phyloP scores from a whole-genome alignment of 53 echinoderm and acorn worm species.

The Henricia sp. region DNA sequence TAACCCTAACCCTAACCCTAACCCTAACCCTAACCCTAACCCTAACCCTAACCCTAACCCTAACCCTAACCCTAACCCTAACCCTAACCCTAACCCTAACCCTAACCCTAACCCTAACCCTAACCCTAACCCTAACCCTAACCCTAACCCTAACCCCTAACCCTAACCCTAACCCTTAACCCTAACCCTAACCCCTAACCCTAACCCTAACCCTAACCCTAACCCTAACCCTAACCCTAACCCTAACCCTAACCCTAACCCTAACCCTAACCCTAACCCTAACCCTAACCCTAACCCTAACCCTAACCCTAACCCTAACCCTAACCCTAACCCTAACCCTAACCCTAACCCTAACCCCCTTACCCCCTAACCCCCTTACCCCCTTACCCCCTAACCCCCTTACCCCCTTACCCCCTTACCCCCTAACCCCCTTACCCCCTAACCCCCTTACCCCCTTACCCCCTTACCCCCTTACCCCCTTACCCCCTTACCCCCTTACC shows the following conservation, averaged over 20 bases:
- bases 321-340: neutral
- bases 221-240: neutral
- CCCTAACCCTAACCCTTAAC: too few species aligned
- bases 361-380: too few species aligned
- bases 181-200: too few species aligned
- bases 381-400: too few species aligned
- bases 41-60: neutral
- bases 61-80: neutral
- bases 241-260: neutral
- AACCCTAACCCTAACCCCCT: too few species aligned
- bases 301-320: neutral
- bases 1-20: neutral
- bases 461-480: too few species aligned
- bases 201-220: neutral
- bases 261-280: neutral
- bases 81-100: neutral
- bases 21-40: neutral
- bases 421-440: too few species aligned
- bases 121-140: neutral
- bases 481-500: too few species aligned
- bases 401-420: too few species aligned
- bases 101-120: neutral
- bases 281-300: neutral
- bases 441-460: too few species aligned
- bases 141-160: too few species aligned